Conservation (phyloP, 2,888 invertebrate species). For the Tetranychus piercei region DNA sequence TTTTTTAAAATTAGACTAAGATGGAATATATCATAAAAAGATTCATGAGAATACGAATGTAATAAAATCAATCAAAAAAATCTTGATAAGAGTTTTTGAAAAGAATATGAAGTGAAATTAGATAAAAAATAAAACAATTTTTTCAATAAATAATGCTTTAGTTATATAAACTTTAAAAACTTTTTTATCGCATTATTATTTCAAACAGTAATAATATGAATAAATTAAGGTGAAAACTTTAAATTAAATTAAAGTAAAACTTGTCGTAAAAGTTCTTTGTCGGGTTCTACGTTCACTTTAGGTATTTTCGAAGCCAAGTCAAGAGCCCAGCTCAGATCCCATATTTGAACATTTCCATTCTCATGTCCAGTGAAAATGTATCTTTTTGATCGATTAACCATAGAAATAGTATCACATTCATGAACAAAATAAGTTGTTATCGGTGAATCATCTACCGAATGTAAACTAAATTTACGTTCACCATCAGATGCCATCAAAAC, state of each 20-base stretch:
- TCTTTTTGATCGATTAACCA: constrained; percentile 68
- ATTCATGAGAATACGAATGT: too few relatives aligned
- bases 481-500: constrained; percentile 21
- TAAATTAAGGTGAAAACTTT: neutral
- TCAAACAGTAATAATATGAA: neutral
- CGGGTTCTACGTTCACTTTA: neutral
- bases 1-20: too few relatives aligned
- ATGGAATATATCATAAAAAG: too few relatives aligned
- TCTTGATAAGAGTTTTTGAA: too few relatives aligned
- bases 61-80: too few relatives aligned
- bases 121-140: too few relatives aligned
- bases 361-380: constrained; percentile 80
- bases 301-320: constrained; percentile 35
- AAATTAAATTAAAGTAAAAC: neutral
- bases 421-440: constrained; percentile 57
- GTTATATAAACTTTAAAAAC: too few relatives aligned
- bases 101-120: too few relatives aligned
- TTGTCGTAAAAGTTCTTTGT: neutral
- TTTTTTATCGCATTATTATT: too few relatives aligned
- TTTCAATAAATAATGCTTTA: too few relatives aligned
- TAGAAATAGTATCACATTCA: constrained; percentile 35
- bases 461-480: constrained; percentile 69
- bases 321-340: constrained; percentile 89
- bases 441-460: constrained; percentile 77
- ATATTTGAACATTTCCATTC: constrained; percentile 74